Evolutionary conservation across 37 sponge, comb jelly and placozoan genomes (phyloP).

Genomic region (Cliona cf. orientalis): DNA sequence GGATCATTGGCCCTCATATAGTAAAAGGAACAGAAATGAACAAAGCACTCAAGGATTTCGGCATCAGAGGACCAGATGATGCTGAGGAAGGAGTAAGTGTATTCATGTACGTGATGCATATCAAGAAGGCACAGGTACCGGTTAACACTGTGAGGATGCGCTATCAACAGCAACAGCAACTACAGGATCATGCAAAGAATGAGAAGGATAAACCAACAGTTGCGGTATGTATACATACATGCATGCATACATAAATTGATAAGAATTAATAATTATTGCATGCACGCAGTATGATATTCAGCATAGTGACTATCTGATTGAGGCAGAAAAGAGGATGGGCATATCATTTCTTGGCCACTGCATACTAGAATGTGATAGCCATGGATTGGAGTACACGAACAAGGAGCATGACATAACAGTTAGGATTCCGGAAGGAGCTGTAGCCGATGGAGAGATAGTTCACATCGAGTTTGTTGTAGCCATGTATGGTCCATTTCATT

Average conservation of each 20-base stretch:
- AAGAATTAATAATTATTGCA: too few relatives aligned
- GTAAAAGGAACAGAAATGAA: conserved; percentile 21
- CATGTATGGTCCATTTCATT: not conserved
- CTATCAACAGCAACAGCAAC: conserved; percentile 25
- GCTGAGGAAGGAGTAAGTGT: not conserved
- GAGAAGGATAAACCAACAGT: too few relatives aligned
- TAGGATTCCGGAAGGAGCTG: conserved; percentile 11
- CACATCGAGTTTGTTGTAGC: not conserved
- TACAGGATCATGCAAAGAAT: too few relatives aligned
- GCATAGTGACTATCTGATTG: too few relatives aligned
- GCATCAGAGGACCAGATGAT: not conserved
- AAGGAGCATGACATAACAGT: not conserved
- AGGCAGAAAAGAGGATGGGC: too few relatives aligned
- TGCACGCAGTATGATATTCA: too few relatives aligned
- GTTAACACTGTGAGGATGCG: conserved; percentile 9
- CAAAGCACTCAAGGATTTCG: conserved; percentile 33
- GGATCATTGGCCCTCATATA: conserved; percentile 69
- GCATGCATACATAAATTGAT: too few relatives aligned
- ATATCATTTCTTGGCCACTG: too few relatives aligned
- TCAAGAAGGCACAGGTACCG: conserved; percentile 64
- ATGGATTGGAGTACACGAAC: not conserved
- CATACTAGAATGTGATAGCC: not conserved
- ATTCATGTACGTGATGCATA: conserved; percentile 73
- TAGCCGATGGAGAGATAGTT: not conserved
- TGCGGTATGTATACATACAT: too few relatives aligned